Conservation (phyloP, 2,113 vertebrate genomes). For the Anolis carolinensis region DNA sequence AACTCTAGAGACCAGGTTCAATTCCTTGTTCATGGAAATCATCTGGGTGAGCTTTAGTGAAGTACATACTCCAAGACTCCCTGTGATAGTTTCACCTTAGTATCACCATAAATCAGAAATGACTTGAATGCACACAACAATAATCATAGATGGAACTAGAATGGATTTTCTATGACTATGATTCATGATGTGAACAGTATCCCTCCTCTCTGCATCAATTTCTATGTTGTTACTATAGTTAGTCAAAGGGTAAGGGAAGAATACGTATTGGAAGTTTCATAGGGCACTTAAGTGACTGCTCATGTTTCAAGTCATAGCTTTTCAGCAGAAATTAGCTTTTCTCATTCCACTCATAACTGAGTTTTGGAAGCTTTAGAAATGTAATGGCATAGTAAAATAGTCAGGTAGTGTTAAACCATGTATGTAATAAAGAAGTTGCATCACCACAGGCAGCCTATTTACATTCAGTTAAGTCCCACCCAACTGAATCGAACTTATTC, state of each 20-base stretch:
- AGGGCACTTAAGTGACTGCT: neutral
- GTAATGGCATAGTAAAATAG: neutral
- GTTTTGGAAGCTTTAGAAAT: neutral
- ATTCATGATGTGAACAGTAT: neutral
- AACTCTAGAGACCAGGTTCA: too few relatives aligned
- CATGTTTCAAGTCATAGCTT: neutral
- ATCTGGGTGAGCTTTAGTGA: too few relatives aligned
- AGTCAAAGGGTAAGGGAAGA: neutral
- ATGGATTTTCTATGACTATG: too few relatives aligned
- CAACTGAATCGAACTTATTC: neutral
- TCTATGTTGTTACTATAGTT: too few relatives aligned
- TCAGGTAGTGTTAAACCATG: neutral
- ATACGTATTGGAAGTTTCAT: neutral
- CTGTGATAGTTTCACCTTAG: too few relatives aligned
- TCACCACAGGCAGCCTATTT: neutral
- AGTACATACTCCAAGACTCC: too few relatives aligned
- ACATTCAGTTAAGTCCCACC: neutral
- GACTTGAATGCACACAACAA: too few relatives aligned
- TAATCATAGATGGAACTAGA: too few relatives aligned
- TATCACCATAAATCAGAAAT: too few relatives aligned
- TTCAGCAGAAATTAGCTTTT: neutral
- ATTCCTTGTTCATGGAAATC: too few relatives aligned
- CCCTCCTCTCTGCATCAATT: too few relatives aligned
- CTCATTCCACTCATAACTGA: neutral
- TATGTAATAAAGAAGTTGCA: neutral